A percentile compares a stretch with the other conserved stretches of the same genome.
phyloP scores from a whole-genome alignment of 2,888 invertebrate species.

The Saturnia japonica region DNA sequence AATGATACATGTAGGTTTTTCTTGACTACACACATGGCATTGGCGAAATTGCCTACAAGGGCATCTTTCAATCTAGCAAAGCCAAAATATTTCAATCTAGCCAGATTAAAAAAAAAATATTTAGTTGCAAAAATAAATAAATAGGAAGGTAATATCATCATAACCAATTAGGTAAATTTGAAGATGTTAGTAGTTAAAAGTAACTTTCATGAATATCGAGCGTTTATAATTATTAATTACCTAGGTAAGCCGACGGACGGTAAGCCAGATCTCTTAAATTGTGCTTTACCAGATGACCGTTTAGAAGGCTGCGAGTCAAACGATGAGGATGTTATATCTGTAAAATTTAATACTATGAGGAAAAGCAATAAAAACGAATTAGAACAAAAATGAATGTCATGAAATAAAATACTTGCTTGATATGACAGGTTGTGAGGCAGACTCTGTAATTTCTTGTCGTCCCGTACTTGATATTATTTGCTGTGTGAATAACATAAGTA shows the following conservation, averaged over 20 bases:
- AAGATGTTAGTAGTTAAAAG: no score
- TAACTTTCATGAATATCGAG: not conserved
- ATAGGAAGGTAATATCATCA: no score
- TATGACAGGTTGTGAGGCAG: conserved; percentile 72
- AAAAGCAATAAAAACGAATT: not conserved
- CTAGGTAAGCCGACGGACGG: conserved; percentile 68
- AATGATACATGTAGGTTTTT: no score
- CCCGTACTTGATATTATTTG: conserved; percentile 57
- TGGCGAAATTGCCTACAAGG: no score
- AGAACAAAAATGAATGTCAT: not conserved
- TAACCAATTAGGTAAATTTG: no score
- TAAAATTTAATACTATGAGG: conserved; percentile 26
- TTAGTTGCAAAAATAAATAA: no score
- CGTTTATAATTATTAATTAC: conserved; percentile 48
- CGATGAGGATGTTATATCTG: conserved; percentile 65
- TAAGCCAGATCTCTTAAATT: conserved; percentile 67
- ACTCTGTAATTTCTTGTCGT: conserved; percentile 72
- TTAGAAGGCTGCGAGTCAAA: conserved; percentile 67
- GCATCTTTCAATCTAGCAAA: no score
- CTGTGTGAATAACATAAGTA: conserved; percentile 37
- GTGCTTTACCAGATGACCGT: conserved; percentile 67
- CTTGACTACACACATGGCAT: no score
- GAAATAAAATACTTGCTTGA: conserved; percentile 57
- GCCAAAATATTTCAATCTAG: no score
- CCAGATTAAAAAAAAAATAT: no score